These are phyloP conservation scores for Thrips palmi DNA, from an alignment of 1,140 invertebrate species.

Conservation along the genomic window DNA sequence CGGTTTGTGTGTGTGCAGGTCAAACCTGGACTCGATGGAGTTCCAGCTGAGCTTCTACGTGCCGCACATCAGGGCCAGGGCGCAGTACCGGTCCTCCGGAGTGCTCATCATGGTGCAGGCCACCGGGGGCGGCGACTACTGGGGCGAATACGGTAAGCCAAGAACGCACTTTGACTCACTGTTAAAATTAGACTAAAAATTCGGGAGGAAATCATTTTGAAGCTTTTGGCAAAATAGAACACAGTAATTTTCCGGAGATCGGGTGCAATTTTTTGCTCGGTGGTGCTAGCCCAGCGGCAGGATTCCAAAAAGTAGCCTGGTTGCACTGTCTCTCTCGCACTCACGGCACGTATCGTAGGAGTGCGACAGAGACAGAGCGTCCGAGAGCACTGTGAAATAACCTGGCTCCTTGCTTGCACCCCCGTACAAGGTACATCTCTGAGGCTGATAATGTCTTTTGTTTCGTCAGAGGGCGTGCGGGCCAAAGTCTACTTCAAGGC, in stretches of 20 bases:
- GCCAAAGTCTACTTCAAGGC: conserved; percentile 65
- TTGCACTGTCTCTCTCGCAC: too few relatives aligned
- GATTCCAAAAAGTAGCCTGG: too few relatives aligned
- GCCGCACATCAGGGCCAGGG: conserved; percentile 51
- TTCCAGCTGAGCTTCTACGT: conserved; percentile 58
- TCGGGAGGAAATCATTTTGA: too few relatives aligned
- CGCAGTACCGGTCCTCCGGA: conserved; percentile 57
- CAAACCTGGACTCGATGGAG: conserved; percentile 52
- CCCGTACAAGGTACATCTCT: too few relatives aligned
- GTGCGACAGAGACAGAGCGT: too few relatives aligned
- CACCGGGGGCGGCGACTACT: conserved; percentile 64
- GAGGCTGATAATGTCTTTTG: conserved; percentile 1
- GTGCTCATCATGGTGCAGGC: conserved; percentile 57
- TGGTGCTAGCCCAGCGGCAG: too few relatives aligned
- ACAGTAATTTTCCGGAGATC: not conserved
- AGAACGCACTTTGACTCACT: not conserved
- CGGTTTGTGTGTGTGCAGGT: conserved; percentile 28
- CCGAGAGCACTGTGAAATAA: not conserved
- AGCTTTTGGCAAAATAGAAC: too few relatives aligned
- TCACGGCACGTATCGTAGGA: too few relatives aligned
- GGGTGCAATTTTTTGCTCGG: too few relatives aligned
- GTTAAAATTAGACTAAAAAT: too few relatives aligned
- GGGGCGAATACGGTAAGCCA: conserved; percentile 60
- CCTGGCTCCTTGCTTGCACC: too few relatives aligned
- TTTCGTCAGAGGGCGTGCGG: conserved; percentile 49